Conservation (phyloP, 2,113 vertebrate species). For the Scomber japonicus region DNA sequence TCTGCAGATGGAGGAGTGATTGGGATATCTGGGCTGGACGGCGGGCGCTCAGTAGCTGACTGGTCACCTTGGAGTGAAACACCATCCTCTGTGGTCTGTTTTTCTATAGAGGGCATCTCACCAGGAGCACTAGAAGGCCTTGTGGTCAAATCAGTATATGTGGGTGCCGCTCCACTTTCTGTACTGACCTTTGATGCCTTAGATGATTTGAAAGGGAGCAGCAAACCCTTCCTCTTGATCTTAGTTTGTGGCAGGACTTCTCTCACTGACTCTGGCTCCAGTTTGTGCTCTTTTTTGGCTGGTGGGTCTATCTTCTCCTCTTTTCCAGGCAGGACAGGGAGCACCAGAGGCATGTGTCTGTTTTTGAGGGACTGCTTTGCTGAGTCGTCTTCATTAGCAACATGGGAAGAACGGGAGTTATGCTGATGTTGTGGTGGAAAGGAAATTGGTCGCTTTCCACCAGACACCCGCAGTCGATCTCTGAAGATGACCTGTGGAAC, state of each 20-base stretch:
- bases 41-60: conserved; percentile 33
- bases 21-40: conserved; percentile 67
- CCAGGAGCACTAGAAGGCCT: conserved; percentile 51
- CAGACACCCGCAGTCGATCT: conserved; percentile 63
- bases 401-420: conserved; percentile 21
- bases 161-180: conserved; percentile 60
- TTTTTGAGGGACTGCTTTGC: conserved; percentile 68
- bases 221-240: conserved; percentile 75
- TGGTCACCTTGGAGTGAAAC: conserved; percentile 42
- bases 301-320: conserved; percentile 35
- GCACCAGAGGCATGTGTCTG: conserved; percentile 72
- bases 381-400: conserved; percentile 31
- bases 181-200: conserved; percentile 60
- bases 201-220: conserved; percentile 78
- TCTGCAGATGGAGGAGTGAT: conserved; percentile 57
- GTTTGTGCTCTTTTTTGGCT: conserved; percentile 37
- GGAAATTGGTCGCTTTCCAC: conserved; percentile 64
- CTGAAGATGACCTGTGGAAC: conserved; percentile 67
- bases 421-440: conserved; percentile 54
- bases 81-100: conserved; percentile 39
- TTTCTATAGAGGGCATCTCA: conserved; percentile 50
- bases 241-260: conserved; percentile 56
- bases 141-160: conserved; percentile 53
- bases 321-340: conserved; percentile 65
- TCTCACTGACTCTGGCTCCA: conserved; percentile 45